A percentile compares a stretch with the other conserved stretches of the same genome.
These are phyloP conservation scores for Mythimna impura DNA, from an alignment of 2,888 invertebrate genomes.

Conservation along the genomic window DNA sequence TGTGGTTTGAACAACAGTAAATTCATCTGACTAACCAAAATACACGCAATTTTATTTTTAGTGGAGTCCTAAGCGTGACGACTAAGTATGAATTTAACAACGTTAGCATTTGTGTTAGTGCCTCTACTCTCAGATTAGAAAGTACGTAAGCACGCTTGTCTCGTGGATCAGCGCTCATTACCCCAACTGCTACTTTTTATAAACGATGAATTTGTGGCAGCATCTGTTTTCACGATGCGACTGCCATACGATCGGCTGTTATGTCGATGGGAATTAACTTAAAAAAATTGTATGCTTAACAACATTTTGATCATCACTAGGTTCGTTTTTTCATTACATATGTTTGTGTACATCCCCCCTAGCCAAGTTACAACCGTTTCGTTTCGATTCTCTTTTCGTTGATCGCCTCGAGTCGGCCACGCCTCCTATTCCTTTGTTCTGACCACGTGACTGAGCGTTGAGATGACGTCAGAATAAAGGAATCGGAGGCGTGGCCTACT, in stretches of 20 bases:
- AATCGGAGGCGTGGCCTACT: too few species aligned
- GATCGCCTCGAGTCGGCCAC: too few species aligned
- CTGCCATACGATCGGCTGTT: neutral
- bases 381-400: too few species aligned
- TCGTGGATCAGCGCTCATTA: constrained; percentile 71
- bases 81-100: constrained; percentile 23
- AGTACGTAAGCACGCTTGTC: constrained; percentile 61
- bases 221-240: constrained; percentile 17
- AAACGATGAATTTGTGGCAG: constrained; percentile 33
- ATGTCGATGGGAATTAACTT: neutral
- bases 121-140: constrained; percentile 69
- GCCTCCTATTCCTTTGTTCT: too few species aligned
- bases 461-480: too few species aligned
- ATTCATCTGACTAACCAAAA: neutral
- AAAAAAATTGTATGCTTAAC: neutral
- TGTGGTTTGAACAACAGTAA: neutral
- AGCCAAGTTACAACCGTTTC: too few species aligned
- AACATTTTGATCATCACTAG: neutral
- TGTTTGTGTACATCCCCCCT: too few species aligned
- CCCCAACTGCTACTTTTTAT: constrained; percentile 61
- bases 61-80: neutral
- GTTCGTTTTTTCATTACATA: neutral
- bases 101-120: constrained; percentile 31
- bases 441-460: too few species aligned
- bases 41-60: neutral